phyloP scores from a whole-genome alignment of 2,113 vertebrate genomes.

The Numenius arquata region DNA sequence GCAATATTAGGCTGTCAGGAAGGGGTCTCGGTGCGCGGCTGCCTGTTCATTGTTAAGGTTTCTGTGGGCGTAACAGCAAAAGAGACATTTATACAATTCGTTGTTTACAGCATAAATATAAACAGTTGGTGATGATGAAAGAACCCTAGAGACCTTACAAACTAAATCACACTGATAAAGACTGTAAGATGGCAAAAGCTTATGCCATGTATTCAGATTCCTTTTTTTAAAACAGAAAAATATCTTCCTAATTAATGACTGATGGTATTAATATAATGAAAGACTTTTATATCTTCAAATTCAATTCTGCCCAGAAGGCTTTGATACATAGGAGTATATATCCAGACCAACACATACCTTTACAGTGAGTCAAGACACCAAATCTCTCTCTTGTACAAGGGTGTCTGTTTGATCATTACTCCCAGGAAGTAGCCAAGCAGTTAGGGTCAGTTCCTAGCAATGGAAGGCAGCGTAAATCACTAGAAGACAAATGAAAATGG shows the following conservation, averaged over 20 bases:
- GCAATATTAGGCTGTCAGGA: not conserved
- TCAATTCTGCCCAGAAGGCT: not conserved
- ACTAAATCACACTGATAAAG: not conserved
- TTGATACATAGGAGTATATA: not conserved
- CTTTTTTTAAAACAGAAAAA: not conserved
- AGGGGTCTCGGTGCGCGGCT: not conserved
- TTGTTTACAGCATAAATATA: slow-evolving; percentile 25
- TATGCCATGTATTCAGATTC: not conserved
- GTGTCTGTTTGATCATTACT: not conserved
- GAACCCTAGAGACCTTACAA: not conserved
- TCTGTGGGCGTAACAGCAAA: not conserved
- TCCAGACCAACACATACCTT: not conserved
- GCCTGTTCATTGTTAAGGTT: not conserved
- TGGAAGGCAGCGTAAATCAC: not conserved
- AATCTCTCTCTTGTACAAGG: not conserved
- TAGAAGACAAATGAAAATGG: not conserved
- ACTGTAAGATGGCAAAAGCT: not conserved
- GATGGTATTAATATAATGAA: not conserved
- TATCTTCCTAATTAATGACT: not conserved
- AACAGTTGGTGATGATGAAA: not conserved
- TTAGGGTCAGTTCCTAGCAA: not conserved
- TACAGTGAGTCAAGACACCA: not conserved
- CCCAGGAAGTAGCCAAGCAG: not conserved
- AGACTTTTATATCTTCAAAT: not conserved
- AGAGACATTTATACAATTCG: not conserved